Evolutionary conservation across 1,140 invertebrate genomes (phyloP), one percentile per base, ranked within the genome.

Genomic region (Choristoneura fumiferana): DNA sequence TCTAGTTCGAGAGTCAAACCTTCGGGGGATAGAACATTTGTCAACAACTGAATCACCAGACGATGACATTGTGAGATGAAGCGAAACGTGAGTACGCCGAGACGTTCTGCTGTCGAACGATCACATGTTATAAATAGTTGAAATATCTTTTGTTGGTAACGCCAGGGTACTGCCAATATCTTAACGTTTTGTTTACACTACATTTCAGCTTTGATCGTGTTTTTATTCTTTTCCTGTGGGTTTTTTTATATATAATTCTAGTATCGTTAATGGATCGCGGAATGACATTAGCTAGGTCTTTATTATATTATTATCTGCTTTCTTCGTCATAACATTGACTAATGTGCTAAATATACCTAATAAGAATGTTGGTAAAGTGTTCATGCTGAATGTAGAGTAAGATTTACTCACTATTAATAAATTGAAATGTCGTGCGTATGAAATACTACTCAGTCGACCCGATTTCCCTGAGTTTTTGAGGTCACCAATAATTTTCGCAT

Each of bases 41-140:
- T 34, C 17, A 37, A 40, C 54, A 14, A 65, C 63, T 63, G 57
- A 57, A 54, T 37, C 58, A 34, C 40, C 33, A 35, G 29, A 71
- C 38, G 56, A 82, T 78, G 72, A 76, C 59, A 63, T 63, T 61
- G 70, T 73, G 69, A 75, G 65, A 87, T 87, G 84, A 87, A 87
- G 73, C 74, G 84, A 73, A 87, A 87, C 58, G 84, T 88, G 62
- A 84, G 84, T 87, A 84, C 53, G 29, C 39, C 33, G 37, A n/a
- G 29, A 62, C 22, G 22, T 29, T 29, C 22, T 2, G 22, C 22
- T 29, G 53, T 54, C 36, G 29, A 53, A 53, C 55, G 59, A 57
- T 58, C 53, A 54, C 58, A 52, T 12, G 49, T 60, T 69, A 65
- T 65, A 65, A 69, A 69, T 68, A 65, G 58, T 49, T 3, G 39